A percentile compares a stretch with the other conserved stretches of the same genome.
These are phyloP conservation scores for Podarcis lilfordi DNA, from an alignment of 2,797 vertebrate species.

Conservation along the genomic window DNA sequence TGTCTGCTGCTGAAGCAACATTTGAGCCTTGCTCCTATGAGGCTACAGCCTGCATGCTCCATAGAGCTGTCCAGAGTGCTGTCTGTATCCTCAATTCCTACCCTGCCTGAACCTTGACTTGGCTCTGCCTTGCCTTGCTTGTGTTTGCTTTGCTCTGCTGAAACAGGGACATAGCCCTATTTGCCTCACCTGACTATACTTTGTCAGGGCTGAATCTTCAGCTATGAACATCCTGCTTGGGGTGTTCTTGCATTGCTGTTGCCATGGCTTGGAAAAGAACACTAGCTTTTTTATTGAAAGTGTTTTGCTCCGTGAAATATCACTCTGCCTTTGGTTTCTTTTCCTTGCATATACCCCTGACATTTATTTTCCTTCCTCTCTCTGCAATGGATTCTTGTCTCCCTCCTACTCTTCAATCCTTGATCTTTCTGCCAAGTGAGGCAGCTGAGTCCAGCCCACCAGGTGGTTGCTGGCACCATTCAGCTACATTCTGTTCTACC, in stretches of 20 bases:
- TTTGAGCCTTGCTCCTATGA: background rate
- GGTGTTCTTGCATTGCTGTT: background rate
- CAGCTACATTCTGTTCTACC: background rate
- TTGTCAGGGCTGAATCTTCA: background rate
- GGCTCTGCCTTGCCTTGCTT: background rate
- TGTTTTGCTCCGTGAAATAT: accelerated
- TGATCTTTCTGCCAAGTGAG: conserved; percentile 7
- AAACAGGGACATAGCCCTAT: background rate
- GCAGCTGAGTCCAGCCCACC: conserved; percentile 33
- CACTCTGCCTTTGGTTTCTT: background rate
- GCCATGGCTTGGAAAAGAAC: background rate
- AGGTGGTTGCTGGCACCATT: background rate
- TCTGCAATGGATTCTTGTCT: background rate
- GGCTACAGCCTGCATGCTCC: background rate
- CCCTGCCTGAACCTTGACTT: background rate
- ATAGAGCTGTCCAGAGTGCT: background rate
- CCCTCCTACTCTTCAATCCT: background rate
- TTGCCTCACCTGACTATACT: background rate
- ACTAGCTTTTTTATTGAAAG: conserved; percentile 19
- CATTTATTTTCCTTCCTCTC: conserved; percentile 8
- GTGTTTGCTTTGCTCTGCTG: background rate
- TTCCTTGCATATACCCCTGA: background rate
- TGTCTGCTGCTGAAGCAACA: background rate
- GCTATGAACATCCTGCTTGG: background rate
- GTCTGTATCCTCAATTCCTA: background rate